Percentiles rank a stretch among this genome's conserved stretches.
Conservation (phyloP, 2,888 invertebrate genomes). For the Tipula helvola region DNA sequence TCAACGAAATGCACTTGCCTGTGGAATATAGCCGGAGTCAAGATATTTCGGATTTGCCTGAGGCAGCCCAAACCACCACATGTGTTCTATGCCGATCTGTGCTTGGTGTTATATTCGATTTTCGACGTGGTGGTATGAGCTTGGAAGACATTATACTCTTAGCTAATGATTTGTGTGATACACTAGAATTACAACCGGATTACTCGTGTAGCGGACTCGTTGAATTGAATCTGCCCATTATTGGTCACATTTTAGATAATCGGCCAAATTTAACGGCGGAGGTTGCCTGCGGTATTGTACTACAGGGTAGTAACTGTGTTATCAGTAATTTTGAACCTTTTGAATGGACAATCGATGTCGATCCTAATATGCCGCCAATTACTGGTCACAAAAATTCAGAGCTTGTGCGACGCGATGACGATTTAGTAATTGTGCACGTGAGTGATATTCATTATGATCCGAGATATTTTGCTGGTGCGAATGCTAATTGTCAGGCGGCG, state of each 20-base stretch:
- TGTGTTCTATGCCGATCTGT: conserved; percentile 27
- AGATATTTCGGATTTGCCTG: conserved; percentile 22
- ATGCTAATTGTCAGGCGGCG: conserved; percentile 60
- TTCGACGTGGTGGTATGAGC: conserved; percentile 38
- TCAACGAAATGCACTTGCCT: background rate
- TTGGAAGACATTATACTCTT: conserved; percentile 35
- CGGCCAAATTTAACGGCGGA: conserved; percentile 39
- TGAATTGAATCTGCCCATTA: conserved; percentile 23
- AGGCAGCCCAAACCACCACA: conserved; percentile 21
- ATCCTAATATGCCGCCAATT: conserved; percentile 14
- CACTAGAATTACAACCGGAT: conserved; percentile 42
- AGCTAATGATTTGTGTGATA: conserved; percentile 47
- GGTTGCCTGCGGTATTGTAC: conserved; percentile 30
- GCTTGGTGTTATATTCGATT: conserved; percentile 23
- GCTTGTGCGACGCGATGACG: conserved; percentile 14
- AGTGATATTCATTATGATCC: conserved; percentile 65
- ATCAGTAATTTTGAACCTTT: conserved; percentile 20
- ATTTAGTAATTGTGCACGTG: conserved; percentile 26
- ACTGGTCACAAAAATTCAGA: conserved; percentile 10
- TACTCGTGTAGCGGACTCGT: conserved; percentile 43
- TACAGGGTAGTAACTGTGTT: conserved; percentile 26
- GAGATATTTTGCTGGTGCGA: conserved; percentile 50
- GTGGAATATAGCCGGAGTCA: conserved; percentile 14
- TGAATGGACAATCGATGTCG: conserved; percentile 25
- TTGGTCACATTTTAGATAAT: conserved; percentile 40